A percentile compares a stretch with the other conserved stretches of the same genome.
phyloP scores from a whole-genome alignment of 2,888 invertebrate genomes.

The Junonia oenone region DNA sequence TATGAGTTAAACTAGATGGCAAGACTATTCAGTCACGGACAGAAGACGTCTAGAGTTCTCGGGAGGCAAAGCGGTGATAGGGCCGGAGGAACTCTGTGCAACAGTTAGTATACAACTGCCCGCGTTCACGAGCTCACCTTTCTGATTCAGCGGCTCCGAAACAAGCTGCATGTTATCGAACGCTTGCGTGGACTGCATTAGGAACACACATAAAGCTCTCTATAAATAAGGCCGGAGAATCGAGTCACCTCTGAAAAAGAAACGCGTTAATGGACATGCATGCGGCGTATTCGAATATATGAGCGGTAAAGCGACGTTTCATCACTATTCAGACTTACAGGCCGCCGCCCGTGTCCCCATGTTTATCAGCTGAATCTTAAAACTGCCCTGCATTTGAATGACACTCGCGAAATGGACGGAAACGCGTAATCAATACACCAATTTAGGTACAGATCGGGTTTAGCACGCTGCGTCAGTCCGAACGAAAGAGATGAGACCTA shows the following conservation, averaged over 20 bases:
- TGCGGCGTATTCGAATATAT: constrained; percentile 36
- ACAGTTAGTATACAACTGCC: constrained; percentile 29
- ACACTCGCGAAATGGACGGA: constrained; percentile 43
- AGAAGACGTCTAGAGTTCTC: constrained; percentile 24
- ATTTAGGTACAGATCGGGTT: constrained; percentile 39
- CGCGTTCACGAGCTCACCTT: constrained; percentile 64
- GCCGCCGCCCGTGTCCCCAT: constrained; percentile 97
- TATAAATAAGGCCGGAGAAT: constrained; percentile 58
- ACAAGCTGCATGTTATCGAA: constrained; percentile 58
- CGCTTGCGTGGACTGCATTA: constrained; percentile 62
- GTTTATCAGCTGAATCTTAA: constrained; percentile 85
- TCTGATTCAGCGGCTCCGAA: constrained; percentile 65
- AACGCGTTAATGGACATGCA: constrained; percentile 70
- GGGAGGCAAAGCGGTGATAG: constrained; percentile 30
- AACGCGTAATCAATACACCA: constrained; percentile 60
- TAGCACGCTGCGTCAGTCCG: constrained; percentile 34
- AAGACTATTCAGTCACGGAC: constrained; percentile 29
- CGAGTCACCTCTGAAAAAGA: constrained; percentile 71
- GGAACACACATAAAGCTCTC: constrained; percentile 68
- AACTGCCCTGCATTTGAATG: constrained; percentile 82
- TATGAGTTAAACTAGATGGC: constrained; percentile 24
- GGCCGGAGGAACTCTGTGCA: constrained; percentile 23
- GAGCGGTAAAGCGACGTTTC: constrained; percentile 36
- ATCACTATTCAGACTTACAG: constrained; percentile 82
- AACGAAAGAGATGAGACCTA: constrained; percentile 73